phyloP scores from a whole-genome alignment of 2,888 invertebrate genomes.

The Synergus gifuensis region DNA sequence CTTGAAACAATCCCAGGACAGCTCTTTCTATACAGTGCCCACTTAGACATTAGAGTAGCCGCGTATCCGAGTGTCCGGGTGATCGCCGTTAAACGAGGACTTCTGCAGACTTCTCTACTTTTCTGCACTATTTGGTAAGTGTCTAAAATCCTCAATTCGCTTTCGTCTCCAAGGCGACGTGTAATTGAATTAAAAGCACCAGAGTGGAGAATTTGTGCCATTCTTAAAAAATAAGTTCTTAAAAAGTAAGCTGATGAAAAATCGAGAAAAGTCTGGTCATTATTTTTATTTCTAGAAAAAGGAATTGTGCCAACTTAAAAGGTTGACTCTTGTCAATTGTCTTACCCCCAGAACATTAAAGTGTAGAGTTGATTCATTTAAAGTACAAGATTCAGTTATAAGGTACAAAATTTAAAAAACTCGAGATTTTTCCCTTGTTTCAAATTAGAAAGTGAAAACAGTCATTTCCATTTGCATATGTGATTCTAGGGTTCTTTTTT shows the following conservation, averaged over 20 bases:
- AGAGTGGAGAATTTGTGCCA: too few relatives aligned
- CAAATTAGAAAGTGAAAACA: too few relatives aligned
- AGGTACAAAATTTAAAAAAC: too few relatives aligned
- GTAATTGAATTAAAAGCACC: not conserved
- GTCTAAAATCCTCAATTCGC: not conserved
- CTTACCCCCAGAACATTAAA: too few relatives aligned
- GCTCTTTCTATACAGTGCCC: constrained; percentile 73
- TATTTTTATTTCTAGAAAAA: too few relatives aligned
- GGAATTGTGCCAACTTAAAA: too few relatives aligned
- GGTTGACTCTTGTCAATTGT: too few relatives aligned
- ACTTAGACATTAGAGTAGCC: constrained; percentile 72
- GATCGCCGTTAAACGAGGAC: constrained; percentile 74
- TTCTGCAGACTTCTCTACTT: constrained; percentile 66
- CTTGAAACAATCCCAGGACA: constrained; percentile 72
- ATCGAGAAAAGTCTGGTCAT: not conserved
- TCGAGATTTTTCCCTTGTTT: too few relatives aligned
- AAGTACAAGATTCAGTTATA: too few relatives aligned
- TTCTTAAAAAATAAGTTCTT: too few relatives aligned
- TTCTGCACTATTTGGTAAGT: constrained; percentile 75
- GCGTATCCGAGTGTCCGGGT: constrained; percentile 73
- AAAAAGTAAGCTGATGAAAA: not conserved
- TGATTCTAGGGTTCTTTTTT: not conserved
- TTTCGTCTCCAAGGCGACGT: not conserved
- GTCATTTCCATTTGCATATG: not conserved
- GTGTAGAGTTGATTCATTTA: too few relatives aligned